Base-by-base conservation (phyloP, 1,140 invertebrate species). In the Philotrypesis tridentata region DNA sequence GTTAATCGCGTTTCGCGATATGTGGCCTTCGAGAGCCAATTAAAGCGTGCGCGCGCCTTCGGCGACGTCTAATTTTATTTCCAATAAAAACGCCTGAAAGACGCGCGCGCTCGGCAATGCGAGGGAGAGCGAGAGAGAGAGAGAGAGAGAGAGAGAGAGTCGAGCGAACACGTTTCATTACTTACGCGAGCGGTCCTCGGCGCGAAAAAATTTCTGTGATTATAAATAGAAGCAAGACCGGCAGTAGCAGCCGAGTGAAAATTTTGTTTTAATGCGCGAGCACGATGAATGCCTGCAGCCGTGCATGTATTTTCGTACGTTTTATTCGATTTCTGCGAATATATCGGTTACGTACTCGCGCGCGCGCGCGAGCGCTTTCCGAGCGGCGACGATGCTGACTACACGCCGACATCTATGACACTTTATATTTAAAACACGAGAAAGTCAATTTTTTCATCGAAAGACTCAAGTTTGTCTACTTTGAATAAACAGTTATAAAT, bases 61-160 rank as follows among this genome's bases (percentile, higher is more conserved):
- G 68, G 76, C 76, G 82, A 77, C 82, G 76, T 83, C 82, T 83
- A 83, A 83, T 83, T 82, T 83, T 83, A 83, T 83, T 83, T 48
- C 82, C 76, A 79, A 83, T 83, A 83, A 83, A 83, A 79, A 83
- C 68, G 81, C 55, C 21, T 55, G n/a, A 78, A 73, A 77, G 80
- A 77, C 31, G 63, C 17, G 73, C 17, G n/a, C 2, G 73, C 17
- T 12, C 2, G 55, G 17, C n/a, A 23, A 17, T 23, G 48, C 25
- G 11, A 55, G 72, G 14, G 63, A 43, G 63, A 71, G 77, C 55
- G 11, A 43, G 33, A 76, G 61, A 43, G 60, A 68, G 65, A 21
- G 40, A 75, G 31, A 63, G 12, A 63, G 73, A 75, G 27, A 25
- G 55, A 73, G 40, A 55, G 71, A 12, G n/a, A 11, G 61, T 37